Conservation (phyloP, 2,888 invertebrate genomes). For the Agriotes lineatus region DNA sequence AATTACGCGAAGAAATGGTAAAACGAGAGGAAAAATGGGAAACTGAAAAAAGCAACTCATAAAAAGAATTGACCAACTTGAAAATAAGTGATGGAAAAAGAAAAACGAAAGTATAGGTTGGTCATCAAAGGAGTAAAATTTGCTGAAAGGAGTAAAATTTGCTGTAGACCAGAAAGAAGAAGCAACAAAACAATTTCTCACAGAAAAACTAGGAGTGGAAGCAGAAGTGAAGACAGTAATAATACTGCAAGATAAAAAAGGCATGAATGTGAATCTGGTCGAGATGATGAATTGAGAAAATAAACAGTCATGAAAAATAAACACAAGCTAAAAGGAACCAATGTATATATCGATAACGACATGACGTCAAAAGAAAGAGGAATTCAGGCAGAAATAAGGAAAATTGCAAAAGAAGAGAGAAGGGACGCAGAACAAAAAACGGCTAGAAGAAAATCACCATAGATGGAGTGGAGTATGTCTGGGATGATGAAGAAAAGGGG, state of each 20-base stretch:
- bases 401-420: conserved; percentile 6
- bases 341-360: neutral
- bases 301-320: neutral
- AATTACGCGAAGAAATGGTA: conserved; percentile 3
- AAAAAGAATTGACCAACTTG: neutral
- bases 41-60: neutral
- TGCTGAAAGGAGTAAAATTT: too few relatives aligned
- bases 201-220: neutral
- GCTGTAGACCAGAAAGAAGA: neutral
- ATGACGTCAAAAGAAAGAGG: neutral
- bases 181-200: neutral
- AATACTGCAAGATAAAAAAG: neutral
- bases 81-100: neutral
- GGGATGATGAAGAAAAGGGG: neutral
- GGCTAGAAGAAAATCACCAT: too few relatives aligned
- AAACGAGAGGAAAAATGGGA: neutral
- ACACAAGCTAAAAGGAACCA: neutral
- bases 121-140: too few relatives aligned
- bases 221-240: neutral
- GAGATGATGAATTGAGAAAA: neutral
- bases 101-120: neutral
- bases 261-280: neutral
- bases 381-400: neutral
- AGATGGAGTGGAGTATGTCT: too few relatives aligned
- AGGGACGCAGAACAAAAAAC: too few relatives aligned